phyloP scores from a whole-genome alignment of 2,113 vertebrate genomes.

The Crotalus tigris region DNA sequence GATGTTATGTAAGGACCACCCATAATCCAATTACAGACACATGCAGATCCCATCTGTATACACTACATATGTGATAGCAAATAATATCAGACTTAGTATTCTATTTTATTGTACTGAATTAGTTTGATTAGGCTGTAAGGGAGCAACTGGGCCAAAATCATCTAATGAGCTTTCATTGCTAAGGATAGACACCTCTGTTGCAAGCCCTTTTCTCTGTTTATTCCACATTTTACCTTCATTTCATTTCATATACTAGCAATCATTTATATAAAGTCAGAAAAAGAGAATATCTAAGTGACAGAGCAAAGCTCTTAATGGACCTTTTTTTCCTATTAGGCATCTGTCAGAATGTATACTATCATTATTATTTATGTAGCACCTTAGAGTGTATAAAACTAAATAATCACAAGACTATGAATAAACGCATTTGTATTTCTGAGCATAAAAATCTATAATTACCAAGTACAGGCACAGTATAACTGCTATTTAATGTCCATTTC shows the following conservation, averaged over 20 bases:
- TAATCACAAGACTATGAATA: slow-evolving; percentile 74
- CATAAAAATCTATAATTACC: slow-evolving; percentile 80
- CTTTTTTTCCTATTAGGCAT: slow-evolving; percentile 74
- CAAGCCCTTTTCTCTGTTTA: neutral
- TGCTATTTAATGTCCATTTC: slow-evolving; percentile 81
- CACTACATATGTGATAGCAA: neutral
- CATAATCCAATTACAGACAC: neutral
- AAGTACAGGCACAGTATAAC: slow-evolving; percentile 74
- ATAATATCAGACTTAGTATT: neutral
- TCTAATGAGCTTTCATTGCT: neutral
- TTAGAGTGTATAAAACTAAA: slow-evolving; percentile 63
- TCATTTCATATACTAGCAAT: slow-evolving; percentile 21
- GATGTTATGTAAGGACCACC: neutral
- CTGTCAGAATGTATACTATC: slow-evolving; percentile 67
- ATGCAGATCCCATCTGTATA: neutral
- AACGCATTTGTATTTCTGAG: slow-evolving; percentile 77
- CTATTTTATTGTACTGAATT: neutral
- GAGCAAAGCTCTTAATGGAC: slow-evolving; percentile 56
- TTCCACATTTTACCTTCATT: neutral
- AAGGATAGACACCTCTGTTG: neutral
- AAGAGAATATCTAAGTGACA: slow-evolving; percentile 52
- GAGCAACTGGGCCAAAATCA: neutral
- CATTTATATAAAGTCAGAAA: slow-evolving; percentile 43
- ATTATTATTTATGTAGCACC: neutral
- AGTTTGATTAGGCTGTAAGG: neutral